Conservation (phyloP, 2,888 invertebrate species). For the Hirtodrosophila duncani region DNA sequence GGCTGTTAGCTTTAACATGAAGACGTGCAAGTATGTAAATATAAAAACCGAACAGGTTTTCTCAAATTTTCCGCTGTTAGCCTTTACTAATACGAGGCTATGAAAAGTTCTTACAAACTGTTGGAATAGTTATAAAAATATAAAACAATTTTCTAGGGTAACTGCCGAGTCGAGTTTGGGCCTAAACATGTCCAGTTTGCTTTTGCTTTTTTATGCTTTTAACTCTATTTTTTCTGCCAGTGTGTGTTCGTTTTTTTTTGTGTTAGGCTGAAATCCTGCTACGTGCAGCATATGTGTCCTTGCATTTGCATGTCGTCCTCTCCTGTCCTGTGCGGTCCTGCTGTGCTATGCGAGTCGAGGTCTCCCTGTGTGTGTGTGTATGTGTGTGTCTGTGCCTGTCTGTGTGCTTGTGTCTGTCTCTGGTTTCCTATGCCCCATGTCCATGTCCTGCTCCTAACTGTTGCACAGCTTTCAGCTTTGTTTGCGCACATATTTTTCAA, state of each 20-base stretch:
- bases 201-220: slow-evolving; percentile 6
- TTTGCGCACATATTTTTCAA: slow-evolving; percentile 69
- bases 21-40: too few species aligned
- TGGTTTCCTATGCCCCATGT: slow-evolving; percentile 18
- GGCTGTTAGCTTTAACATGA: too few species aligned
- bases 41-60: too few species aligned
- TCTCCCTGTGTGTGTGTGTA: slow-evolving; percentile 1
- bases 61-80: too few species aligned
- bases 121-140: too few species aligned
- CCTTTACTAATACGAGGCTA: too few species aligned
- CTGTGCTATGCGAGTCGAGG: not conserved
- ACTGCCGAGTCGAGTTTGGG: too few species aligned
- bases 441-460: slow-evolving; percentile 44
- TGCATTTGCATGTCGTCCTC: slow-evolving; percentile 53
- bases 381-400: slow-evolving; percentile 12
- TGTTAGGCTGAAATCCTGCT: slow-evolving; percentile 46
- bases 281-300: slow-evolving; percentile 57
- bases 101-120: too few species aligned
- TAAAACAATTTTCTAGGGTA: too few species aligned
- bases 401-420: slow-evolving; percentile 10
- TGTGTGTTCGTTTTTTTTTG: slow-evolving; percentile 3
- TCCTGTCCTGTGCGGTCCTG: too few species aligned
- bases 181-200: too few species aligned
- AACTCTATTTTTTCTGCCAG: too few species aligned
- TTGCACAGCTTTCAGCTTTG: slow-evolving; percentile 40